These are phyloP conservation scores for Ptychochromis oligacanthus DNA, from an alignment of 2,113 vertebrate species.

Conservation along the genomic window DNA sequence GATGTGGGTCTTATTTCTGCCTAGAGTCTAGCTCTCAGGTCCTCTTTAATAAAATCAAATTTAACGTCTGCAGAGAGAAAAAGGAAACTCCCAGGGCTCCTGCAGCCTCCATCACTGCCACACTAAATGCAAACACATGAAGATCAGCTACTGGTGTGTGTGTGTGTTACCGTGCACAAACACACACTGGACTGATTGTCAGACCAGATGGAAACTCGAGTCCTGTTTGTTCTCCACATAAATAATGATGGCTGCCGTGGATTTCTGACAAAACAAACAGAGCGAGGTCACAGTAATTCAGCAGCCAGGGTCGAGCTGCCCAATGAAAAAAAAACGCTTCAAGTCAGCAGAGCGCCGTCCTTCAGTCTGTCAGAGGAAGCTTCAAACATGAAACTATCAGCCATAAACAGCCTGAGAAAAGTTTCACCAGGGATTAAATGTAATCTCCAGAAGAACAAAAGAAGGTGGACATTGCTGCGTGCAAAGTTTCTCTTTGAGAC, in stretches of 20 bases:
- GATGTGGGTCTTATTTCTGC: background rate
- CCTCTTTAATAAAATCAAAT: background rate
- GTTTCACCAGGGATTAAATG: background rate
- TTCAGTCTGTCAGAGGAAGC: background rate
- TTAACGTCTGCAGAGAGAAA: background rate
- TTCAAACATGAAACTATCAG: background rate
- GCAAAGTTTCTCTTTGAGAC: background rate
- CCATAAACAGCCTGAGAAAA: background rate
- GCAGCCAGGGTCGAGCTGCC: background rate
- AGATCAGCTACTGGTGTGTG: slow-evolving; percentile 45
- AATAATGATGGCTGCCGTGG: slow-evolving; percentile 74
- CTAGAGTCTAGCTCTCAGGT: background rate
- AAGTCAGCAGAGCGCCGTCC: background rate
- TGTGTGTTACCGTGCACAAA: background rate
- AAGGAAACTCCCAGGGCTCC: background rate
- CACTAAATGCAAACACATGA: slow-evolving; percentile 54
- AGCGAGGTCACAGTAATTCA: slow-evolving; percentile 35
- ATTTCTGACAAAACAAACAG: slow-evolving; percentile 73
- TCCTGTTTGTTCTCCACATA: slow-evolving; percentile 66
- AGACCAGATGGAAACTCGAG: slow-evolving; percentile 76
- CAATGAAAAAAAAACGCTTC: background rate
- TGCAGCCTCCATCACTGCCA: background rate
- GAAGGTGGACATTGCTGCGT: background rate
- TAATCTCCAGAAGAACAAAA: background rate
- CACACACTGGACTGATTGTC: slow-evolving; percentile 71